Evolutionary conservation across 2,113 vertebrate genomes (phyloP).

Genomic region (Hirundichthys speculiger): DNA sequence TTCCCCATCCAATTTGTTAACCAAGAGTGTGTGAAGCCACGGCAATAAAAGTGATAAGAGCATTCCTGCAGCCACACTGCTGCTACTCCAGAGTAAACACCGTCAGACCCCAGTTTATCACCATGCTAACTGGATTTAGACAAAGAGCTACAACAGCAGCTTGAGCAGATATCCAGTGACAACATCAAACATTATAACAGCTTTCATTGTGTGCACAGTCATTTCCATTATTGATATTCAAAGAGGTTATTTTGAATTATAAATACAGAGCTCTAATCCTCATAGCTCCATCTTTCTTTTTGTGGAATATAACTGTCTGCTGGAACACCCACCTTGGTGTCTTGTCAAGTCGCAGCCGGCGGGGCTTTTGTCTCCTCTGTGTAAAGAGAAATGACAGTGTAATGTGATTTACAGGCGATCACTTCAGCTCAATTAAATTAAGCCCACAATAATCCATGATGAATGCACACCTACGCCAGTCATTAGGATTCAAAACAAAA

Average conservation of each 20-base stretch:
- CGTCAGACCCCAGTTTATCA: constrained; percentile 70
- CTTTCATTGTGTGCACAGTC: constrained; percentile 50
- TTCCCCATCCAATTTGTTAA: constrained; percentile 68
- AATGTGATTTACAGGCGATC: constrained; percentile 84
- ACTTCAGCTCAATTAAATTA: constrained; percentile 83
- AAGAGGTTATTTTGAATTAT: constrained; percentile 67
- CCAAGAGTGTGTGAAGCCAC: constrained; percentile 57
- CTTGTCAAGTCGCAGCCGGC: constrained; percentile 70
- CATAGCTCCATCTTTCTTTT: constrained; percentile 60
- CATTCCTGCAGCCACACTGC: constrained; percentile 51
- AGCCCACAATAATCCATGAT: constrained; percentile 80
- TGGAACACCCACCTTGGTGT: constrained; percentile 72
- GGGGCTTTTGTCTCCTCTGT: constrained; percentile 72
- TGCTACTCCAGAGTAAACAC: constrained; percentile 65
- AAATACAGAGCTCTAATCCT: constrained; percentile 70
- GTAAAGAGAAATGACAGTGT: constrained; percentile 82
- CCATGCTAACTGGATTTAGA: constrained; percentile 74
- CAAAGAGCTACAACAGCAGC: constrained; percentile 66
- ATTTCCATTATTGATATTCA: constrained; percentile 71
- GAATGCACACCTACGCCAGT: constrained; percentile 83
- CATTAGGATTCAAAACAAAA: constrained; percentile 84
- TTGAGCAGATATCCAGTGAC: constrained; percentile 59
- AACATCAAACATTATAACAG: constrained; percentile 62
- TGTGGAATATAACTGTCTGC: constrained; percentile 50
- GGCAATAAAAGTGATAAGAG: constrained; percentile 73